Conservation (phyloP, 2,797 vertebrate genomes). For the Lithobates pipiens region DNA sequence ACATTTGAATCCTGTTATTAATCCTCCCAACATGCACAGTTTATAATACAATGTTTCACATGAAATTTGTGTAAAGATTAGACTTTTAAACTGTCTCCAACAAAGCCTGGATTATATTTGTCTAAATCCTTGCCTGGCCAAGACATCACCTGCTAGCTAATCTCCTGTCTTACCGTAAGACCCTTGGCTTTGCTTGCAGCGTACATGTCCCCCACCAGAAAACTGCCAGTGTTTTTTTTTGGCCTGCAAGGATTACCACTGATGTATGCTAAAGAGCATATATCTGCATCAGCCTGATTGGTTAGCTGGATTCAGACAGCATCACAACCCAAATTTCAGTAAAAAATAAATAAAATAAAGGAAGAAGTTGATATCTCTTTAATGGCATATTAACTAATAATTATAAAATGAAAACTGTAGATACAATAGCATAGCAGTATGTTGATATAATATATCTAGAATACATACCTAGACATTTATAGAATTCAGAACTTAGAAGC, state of each 20-base stretch:
- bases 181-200: constrained; percentile 49
- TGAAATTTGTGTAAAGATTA: constrained; percentile 58
- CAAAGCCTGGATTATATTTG: constrained; percentile 61
- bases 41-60: constrained; percentile 48
- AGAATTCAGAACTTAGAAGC: no score
- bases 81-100: constrained; percentile 57
- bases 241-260: constrained; percentile 33
- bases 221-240: constrained; percentile 42
- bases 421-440: not conserved
- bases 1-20: constrained; percentile 54
- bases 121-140: constrained; percentile 57
- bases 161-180: constrained; percentile 58
- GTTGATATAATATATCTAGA: not conserved
- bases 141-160: constrained; percentile 60
- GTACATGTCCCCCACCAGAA: constrained; percentile 31
- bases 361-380: not conserved
- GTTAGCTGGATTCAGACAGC: constrained; percentile 18
- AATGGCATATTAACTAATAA: not conserved
- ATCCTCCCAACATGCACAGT: constrained; percentile 52
- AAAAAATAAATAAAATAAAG: not conserved
- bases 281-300: constrained; percentile 26
- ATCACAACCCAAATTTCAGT: not conserved
- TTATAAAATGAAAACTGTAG: not conserved
- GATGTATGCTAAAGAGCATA: constrained; percentile 29
- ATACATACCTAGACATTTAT: not conserved